These are phyloP conservation scores for Venturia canescens DNA, from an alignment of 1,140 invertebrate species.

Conservation along the genomic window DNA sequence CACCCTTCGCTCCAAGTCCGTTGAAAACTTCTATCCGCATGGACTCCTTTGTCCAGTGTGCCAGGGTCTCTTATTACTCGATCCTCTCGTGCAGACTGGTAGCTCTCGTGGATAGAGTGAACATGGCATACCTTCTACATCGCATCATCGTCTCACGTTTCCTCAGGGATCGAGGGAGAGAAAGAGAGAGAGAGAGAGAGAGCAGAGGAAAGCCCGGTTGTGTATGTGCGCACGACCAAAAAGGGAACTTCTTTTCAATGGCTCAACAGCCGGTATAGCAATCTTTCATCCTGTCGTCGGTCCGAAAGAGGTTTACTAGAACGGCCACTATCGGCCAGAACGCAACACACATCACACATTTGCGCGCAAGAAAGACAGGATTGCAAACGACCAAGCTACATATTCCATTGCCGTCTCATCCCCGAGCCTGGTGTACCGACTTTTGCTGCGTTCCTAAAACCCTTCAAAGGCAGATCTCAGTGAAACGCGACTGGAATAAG, in stretches of 20 bases:
- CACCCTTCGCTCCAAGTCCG: not conserved
- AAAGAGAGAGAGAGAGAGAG: too few species aligned
- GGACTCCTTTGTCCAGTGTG: not conserved
- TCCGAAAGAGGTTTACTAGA: not conserved
- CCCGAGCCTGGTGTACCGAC: not conserved
- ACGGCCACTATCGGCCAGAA: not conserved
- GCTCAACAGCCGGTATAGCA: constrained; percentile 8
- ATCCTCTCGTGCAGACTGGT: not conserved
- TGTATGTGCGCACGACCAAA: not conserved
- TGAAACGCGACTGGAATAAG: constrained; percentile 45
- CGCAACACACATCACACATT: constrained; percentile 23
- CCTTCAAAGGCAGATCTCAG: constrained; percentile 37
- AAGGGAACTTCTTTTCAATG: constrained; percentile 26
- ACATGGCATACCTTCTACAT: not conserved
- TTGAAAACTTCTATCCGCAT: constrained; percentile 12
- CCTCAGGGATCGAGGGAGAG: not conserved
- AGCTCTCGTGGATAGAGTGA: not conserved
- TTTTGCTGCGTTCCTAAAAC: not conserved
- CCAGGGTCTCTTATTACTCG: not conserved
- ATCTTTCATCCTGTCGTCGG: constrained; percentile 33
- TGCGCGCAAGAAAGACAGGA: not conserved
- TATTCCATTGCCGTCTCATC: not conserved
- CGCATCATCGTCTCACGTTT: constrained; percentile 20
- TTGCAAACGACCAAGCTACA: constrained; percentile 9
- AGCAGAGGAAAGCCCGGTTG: not conserved